phyloP scores from a whole-genome alignment of 2,888 invertebrate species.

The Drosophila incognita region DNA sequence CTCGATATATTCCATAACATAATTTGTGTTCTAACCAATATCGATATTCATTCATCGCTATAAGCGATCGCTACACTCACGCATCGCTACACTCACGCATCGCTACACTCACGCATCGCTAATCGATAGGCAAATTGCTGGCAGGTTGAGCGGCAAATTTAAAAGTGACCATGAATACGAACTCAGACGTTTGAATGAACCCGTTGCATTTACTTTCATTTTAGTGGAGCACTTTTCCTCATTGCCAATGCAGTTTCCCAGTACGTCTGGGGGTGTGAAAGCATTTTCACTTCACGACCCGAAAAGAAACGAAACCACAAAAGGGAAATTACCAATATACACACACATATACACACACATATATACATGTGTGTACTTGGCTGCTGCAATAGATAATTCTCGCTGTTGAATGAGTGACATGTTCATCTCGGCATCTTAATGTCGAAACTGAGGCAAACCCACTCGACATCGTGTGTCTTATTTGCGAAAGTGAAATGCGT shows the following conservation, averaged over 20 bases:
- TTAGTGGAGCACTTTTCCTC: conserved; percentile 50
- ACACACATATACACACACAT: neutral
- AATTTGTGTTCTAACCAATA: neutral
- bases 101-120: neutral
- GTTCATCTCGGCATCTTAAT: conserved; percentile 44
- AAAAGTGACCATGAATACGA: neutral
- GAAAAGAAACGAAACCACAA: conserved; percentile 52
- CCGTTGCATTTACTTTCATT: conserved; percentile 31
- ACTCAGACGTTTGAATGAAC: neutral
- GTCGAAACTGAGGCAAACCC: conserved; percentile 30
- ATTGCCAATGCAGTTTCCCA: conserved; percentile 55
- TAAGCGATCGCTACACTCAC: neutral
- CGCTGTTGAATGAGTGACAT: conserved; percentile 33
- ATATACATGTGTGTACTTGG: neutral
- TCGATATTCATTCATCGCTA: neutral
- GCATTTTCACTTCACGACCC: conserved; percentile 50
- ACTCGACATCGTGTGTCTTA: conserved; percentile 26
- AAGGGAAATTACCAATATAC: conserved; percentile 43
- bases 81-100: neutral
- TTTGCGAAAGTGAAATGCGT: conserved; percentile 75
- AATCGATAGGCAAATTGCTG: neutral
- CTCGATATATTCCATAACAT: neutral
- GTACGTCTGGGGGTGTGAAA: conserved; percentile 42
- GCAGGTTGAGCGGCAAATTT: neutral
- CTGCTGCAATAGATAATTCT: conserved; percentile 45